phyloP scores from a whole-genome alignment of 2,888 invertebrate species.

The Trissoscelio sp. region DNA sequence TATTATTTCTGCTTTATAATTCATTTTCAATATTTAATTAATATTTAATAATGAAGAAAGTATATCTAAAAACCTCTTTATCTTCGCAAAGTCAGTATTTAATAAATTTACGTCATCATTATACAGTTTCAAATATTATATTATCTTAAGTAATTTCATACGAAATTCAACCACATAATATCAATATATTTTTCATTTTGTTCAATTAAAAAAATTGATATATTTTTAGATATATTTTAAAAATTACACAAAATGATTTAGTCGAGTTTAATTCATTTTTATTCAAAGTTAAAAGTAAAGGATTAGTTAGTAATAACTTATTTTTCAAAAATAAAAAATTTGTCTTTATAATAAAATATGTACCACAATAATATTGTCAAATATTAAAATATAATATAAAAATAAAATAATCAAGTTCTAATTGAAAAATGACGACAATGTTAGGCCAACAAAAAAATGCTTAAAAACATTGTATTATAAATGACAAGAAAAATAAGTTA shows the following conservation, averaged over 20 bases:
- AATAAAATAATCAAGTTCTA: neutral
- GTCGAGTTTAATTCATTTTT: neutral
- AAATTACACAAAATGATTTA: neutral
- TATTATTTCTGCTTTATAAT: conserved; percentile 64
- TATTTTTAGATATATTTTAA: neutral
- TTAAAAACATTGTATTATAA: conserved; percentile 1
- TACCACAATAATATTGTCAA: neutral
- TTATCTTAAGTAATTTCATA: too few relatives aligned
- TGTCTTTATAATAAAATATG: neutral
- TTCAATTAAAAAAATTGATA: too few relatives aligned
- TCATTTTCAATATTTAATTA: too few relatives aligned
- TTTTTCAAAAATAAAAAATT: neutral
- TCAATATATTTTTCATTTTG: too few relatives aligned
- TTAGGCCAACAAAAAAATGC: too few relatives aligned
- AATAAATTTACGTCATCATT: neutral
- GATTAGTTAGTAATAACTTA: neutral
- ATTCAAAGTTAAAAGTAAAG: neutral
- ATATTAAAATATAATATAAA: neutral
- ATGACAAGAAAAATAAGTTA: conserved; percentile 1
- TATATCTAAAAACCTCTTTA: neutral
- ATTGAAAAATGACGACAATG: too few relatives aligned
- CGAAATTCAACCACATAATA: too few relatives aligned
- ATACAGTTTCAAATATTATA: too few relatives aligned
- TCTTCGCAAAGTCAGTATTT: neutral
- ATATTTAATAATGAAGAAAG: neutral